A percentile compares a stretch with the other conserved stretches of the same genome.
These are phyloP conservation scores for Agonopterix arenella DNA, from an alignment of 2,888 invertebrate genomes.

Conservation along the genomic window DNA sequence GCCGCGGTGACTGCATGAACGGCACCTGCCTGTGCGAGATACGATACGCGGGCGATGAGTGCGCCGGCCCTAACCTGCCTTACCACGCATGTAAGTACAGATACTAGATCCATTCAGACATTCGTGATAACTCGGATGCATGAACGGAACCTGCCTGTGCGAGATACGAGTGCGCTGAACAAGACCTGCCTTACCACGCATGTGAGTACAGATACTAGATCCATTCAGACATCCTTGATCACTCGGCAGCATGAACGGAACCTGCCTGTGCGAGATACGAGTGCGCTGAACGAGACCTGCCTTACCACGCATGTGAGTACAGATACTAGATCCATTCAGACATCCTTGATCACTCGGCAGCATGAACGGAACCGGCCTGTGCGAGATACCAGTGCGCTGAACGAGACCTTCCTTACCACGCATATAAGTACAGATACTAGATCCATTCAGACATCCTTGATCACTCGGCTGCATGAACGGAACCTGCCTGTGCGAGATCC, in stretches of 20 bases:
- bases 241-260: slow-evolving; percentile 94
- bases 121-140: slow-evolving; percentile 93
- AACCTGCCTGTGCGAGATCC: slow-evolving; percentile 92
- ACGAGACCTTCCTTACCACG: slow-evolving; percentile 89
- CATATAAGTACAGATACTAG: slow-evolving; percentile 37
- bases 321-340: no score
- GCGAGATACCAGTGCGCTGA: slow-evolving; percentile 77
- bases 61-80: slow-evolving; percentile 88
- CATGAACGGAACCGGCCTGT: slow-evolving; percentile 83
- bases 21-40: slow-evolving; percentile 95
- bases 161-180: slow-evolving; percentile 91
- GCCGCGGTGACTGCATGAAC: slow-evolving; percentile 93
- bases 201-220: slow-evolving; percentile 33
- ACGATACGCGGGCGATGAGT: slow-evolving; percentile 88
- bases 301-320: slow-evolving; percentile 80
- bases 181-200: slow-evolving; percentile 88
- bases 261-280: slow-evolving; percentile 89
- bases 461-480: slow-evolving; percentile 88
- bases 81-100: slow-evolving; percentile 80
- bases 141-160: slow-evolving; percentile 93
- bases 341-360: no score
- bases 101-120: slow-evolving; percentile 70
- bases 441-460: no score
- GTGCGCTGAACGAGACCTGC: slow-evolving; percentile 54
- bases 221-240: slow-evolving; percentile 86